Conservation (phyloP, 1,140 invertebrate genomes). For the Dufourea novaeangliae region DNA sequence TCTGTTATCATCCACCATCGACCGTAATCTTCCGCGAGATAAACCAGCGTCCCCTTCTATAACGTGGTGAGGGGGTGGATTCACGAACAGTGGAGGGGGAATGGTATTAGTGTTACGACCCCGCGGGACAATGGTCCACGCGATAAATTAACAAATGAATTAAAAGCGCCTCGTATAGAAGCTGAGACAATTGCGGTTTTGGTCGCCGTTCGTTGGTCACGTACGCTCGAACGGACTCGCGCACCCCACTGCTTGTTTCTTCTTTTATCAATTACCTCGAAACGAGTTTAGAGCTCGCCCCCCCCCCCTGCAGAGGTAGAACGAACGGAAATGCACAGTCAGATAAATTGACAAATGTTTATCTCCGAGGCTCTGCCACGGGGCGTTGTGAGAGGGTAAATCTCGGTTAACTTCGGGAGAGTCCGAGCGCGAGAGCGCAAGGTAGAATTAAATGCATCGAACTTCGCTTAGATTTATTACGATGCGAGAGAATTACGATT, state of each 20-base stretch:
- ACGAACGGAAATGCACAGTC: conserved; percentile 1
- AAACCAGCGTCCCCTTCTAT: conserved; percentile 16
- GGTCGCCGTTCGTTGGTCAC: conserved; percentile 38
- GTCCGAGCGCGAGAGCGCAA: not conserved
- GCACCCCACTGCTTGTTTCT: conserved; percentile 11
- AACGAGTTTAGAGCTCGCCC: not conserved
- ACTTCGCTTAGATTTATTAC: not conserved
- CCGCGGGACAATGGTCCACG: conserved; percentile 8
- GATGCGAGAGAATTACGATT: not conserved
- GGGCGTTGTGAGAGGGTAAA: not conserved
- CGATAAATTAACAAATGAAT: conserved; percentile 70
- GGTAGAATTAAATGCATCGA: conserved; percentile 4
- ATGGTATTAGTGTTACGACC: conserved; percentile 26
- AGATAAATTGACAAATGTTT: conserved; percentile 22
- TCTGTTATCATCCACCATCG: conserved; percentile 28
- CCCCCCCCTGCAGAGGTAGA: no score
- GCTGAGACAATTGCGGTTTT: conserved; percentile 59
- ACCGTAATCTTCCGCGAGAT: conserved; percentile 50
- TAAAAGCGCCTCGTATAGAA: conserved; percentile 61
- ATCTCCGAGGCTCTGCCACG: not conserved
- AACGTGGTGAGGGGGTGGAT: not conserved
- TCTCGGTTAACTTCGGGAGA: not conserved
- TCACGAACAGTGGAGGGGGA: not conserved
- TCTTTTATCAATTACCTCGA: conserved; percentile 38
- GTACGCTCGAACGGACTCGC: conserved; percentile 12